Evolutionary conservation across 2,113 vertebrate genomes (phyloP).

Genomic region (Melanerpes aurifrons): DNA sequence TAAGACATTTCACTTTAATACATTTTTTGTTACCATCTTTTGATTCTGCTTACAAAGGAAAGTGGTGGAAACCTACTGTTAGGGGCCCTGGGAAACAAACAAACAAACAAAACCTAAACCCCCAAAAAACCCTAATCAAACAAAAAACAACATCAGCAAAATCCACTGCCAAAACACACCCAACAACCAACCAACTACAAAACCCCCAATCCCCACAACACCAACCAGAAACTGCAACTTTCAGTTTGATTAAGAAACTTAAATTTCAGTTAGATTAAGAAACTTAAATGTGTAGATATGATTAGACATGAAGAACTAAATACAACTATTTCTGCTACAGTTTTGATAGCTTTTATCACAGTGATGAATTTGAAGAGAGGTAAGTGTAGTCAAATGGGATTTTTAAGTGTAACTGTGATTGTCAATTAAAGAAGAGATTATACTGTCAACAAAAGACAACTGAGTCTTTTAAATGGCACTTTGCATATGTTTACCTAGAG

Average conservation of each 20-base stretch:
- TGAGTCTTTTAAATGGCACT: slow-evolving; percentile 11
- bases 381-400: neutral
- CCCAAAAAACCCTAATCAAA: neutral
- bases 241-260: neutral
- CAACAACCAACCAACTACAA: neutral
- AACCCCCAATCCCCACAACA: too few relatives aligned
- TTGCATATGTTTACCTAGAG: slow-evolving; percentile 44
- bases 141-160: too few relatives aligned
- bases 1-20: neutral
- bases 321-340: neutral
- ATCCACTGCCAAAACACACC: too few relatives aligned
- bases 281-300: neutral
- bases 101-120: fast-evolving
- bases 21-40: neutral
- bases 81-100: neutral
- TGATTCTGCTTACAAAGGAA: neutral
- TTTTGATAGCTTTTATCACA: slow-evolving; percentile 4
- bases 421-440: slow-evolving; percentile 53
- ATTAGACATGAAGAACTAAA: neutral
- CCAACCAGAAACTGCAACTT: neutral
- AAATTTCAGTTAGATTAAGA: neutral
- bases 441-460: slow-evolving; percentile 44
- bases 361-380: neutral
- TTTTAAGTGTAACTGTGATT: slow-evolving; percentile 27
- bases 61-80: neutral